These are phyloP conservation scores for Balearica regulorum DNA, from an alignment of 2,797 vertebrate genomes.

Conservation along the genomic window DNA sequence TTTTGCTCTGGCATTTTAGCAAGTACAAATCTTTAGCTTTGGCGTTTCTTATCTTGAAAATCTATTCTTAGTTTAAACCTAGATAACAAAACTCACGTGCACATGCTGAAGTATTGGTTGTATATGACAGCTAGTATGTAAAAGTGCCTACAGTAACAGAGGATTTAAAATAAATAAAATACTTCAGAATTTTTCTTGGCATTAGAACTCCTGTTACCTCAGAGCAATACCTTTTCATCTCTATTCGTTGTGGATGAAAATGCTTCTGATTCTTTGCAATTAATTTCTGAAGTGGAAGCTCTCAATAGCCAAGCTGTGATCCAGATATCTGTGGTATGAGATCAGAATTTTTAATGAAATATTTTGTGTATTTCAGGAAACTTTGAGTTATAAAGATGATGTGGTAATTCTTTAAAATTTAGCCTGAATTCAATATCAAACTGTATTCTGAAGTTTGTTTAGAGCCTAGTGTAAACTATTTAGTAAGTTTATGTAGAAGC, in stretches of 20 bases:
- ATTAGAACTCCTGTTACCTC: not conserved
- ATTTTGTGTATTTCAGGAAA: not conserved
- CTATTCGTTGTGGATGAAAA: not conserved
- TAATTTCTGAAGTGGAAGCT: not conserved
- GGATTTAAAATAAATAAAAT: not conserved
- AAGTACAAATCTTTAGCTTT: constrained; percentile 29
- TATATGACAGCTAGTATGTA: not conserved
- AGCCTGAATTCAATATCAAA: not conserved
- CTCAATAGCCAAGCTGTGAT: not conserved
- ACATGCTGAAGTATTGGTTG: not conserved
- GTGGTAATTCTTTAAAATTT: not conserved
- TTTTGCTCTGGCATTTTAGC: constrained; percentile 43
- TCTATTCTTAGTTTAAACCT: constrained; percentile 28
- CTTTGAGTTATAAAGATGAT: not conserved
- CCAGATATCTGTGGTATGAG: not conserved
- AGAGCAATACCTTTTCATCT: not conserved
- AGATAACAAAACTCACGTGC: not conserved
- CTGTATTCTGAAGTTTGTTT: not conserved
- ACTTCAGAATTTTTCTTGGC: not conserved
- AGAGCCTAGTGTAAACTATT: not conserved
- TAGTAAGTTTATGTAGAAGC: not conserved
- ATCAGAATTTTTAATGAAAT: not conserved
- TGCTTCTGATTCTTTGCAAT: not conserved
- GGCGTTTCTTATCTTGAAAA: constrained; percentile 26
- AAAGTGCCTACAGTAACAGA: not conserved